These are phyloP conservation scores for Circaetus cinerascens DNA, from an alignment of 2,113 vertebrate genomes.

Conservation along the genomic window DNA sequence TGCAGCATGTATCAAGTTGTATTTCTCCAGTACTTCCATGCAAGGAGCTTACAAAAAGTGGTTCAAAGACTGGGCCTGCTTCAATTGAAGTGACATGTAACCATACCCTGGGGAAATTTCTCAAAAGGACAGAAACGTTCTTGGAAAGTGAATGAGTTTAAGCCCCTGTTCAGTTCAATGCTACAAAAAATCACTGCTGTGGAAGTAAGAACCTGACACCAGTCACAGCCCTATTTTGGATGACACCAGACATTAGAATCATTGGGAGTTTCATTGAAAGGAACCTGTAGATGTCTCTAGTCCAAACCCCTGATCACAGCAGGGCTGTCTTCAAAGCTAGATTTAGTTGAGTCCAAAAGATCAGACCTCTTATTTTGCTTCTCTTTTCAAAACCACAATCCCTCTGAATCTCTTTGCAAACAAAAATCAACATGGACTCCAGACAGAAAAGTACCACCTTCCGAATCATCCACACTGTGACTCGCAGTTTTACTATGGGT, in stretches of 20 bases:
- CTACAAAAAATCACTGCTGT: neutral
- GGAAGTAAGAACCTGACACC: neutral
- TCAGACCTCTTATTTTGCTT: neutral
- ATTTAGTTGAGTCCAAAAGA: neutral
- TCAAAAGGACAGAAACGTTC: neutral
- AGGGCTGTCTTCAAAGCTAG: neutral
- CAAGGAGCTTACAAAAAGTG: neutral
- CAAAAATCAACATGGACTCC: neutral
- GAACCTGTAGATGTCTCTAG: neutral
- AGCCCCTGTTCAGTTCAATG: neutral
- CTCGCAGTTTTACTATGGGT: neutral
- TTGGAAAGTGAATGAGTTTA: neutral
- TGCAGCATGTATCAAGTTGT: neutral
- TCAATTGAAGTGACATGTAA: neutral
- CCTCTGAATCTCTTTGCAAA: neutral
- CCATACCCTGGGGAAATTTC: neutral
- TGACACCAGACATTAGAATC: neutral
- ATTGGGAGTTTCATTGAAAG: neutral
- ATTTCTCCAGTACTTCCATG: neutral
- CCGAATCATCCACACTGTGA: neutral
- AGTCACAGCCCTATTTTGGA: neutral
- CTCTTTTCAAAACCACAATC: neutral
- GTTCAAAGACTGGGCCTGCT: neutral
- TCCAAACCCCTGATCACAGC: neutral
- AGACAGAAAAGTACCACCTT: neutral